Conservation (phyloP, 2,888 invertebrate species). For the Lissocephala sabroskyi region DNA sequence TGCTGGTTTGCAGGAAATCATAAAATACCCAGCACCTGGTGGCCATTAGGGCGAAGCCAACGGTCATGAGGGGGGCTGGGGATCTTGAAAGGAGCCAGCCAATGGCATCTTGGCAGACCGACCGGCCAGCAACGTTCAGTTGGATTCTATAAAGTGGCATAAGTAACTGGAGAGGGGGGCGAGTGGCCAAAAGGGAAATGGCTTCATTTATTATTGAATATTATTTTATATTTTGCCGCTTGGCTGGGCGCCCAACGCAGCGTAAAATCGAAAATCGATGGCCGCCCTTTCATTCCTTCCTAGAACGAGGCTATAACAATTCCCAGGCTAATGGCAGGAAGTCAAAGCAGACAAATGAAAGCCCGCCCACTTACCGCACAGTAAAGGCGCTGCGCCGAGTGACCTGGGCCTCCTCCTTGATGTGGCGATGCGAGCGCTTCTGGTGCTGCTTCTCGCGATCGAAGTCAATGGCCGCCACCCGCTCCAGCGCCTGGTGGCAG, state of each 20-base stretch:
- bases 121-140: constrained; percentile 20
- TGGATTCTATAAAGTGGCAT: constrained; percentile 45
- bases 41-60: constrained; percentile 49
- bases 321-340: constrained; percentile 58
- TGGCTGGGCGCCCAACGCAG: constrained; percentile 29
- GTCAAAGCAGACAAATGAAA: constrained; percentile 42
- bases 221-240: constrained; percentile 64
- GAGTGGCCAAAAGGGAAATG: constrained; percentile 46
- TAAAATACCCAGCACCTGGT: constrained; percentile 59
- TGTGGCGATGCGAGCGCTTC: constrained; percentile 81
- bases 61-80: constrained; percentile 30
- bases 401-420: constrained; percentile 77
- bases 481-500: constrained; percentile 88
- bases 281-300: too few relatives aligned
- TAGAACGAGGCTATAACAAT: constrained; percentile 50
- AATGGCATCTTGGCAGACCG: neutral
- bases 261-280: constrained; percentile 62
- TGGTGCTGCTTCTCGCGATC: constrained; percentile 83
- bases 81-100: constrained; percentile 14
- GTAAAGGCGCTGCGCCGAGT: constrained; percentile 90
- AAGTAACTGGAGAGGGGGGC: constrained; percentile 14
- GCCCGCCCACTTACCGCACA: constrained; percentile 75
- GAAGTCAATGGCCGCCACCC: constrained; percentile 84
- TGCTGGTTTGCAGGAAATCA: constrained; percentile 55
- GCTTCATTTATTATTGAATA: constrained; percentile 65